Evolutionary conservation across 2,888 invertebrate genomes (phyloP).

Genomic region (Conchocele bisecta): DNA sequence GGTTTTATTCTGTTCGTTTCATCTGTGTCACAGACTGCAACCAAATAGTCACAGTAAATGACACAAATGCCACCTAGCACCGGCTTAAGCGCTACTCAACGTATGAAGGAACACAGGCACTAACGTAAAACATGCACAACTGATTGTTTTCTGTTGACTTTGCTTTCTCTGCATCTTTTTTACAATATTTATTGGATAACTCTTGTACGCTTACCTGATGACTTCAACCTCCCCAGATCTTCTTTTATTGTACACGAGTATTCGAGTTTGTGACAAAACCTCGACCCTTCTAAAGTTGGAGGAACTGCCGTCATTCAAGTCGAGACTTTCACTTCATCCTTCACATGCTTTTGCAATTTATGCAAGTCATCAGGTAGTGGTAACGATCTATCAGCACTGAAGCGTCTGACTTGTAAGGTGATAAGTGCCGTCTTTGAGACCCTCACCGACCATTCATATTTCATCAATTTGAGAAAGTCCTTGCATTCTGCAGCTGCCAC

Average conservation of each 20-base stretch:
- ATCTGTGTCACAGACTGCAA: too few relatives aligned
- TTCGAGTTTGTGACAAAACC: neutral
- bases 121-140: too few relatives aligned
- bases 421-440: neutral
- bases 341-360: neutral
- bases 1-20: too few relatives aligned
- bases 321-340: neutral
- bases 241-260: neutral
- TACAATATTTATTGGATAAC: too few relatives aligned
- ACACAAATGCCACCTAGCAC: too few relatives aligned
- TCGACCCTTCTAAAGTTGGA: neutral
- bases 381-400: neutral
- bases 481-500: conserved; percentile 30
- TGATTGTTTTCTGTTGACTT: too few relatives aligned
- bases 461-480: conserved; percentile 35
- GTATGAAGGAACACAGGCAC: too few relatives aligned
- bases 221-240: conserved; percentile 1
- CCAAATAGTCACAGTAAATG: too few relatives aligned
- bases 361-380: neutral
- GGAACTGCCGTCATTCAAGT: neutral
- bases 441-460: neutral
- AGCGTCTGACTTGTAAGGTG: neutral
- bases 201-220: too few relatives aligned
- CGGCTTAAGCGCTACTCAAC: too few relatives aligned
- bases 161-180: too few relatives aligned